Evolutionary conservation across 2,888 invertebrate genomes (phyloP), one percentile per base, ranked within the genome.

Genomic region (Scaptodrosophila latifasciaeformis): DNA sequence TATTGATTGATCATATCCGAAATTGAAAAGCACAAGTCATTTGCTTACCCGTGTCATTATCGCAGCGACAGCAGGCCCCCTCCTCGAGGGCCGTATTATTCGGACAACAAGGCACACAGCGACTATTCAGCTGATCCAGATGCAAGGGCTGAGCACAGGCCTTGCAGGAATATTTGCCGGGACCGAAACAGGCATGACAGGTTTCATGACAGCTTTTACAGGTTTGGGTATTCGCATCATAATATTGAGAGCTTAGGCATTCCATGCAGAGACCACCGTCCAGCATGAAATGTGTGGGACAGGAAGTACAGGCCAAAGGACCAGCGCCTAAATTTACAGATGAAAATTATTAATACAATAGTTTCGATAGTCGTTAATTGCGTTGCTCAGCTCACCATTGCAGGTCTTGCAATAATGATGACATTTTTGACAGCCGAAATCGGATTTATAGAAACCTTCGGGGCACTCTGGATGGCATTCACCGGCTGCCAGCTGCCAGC

Each of bases 331-430:
- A n/a, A n/a, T n/a, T n/a, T n/a, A n/a, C n/a, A n/a, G n/a, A n/a
- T n/a, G n/a, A n/a, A n/a, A n/a, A n/a, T n/a, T n/a, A n/a, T n/a
- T n/a, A n/a, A n/a, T n/a, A n/a, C n/a, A n/a, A n/a, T n/a, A n/a
- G n/a, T n/a, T n/a, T n/a, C n/a, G n/a, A n/a, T n/a, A n/a, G n/a
- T n/a, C n/a, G n/a, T n/a, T n/a, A n/a, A n/a, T n/a, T n/a, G n/a
- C n/a, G n/a, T n/a, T n/a, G n/a, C n/a, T n/a, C n/a, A n/a, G n/a
- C 82, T 82, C 86, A 91, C 96, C 96, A 83, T 92, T 91, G 85
- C 96, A 96, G 70, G 94, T 94, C 65, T 91, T 91, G 86, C 96
- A 96, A 81, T 93, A 93, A 85, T 94, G 93, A 87, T 95, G 95
- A 87, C 96, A 96, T 85, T 93, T 94, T 65, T 93, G 92, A 82